Conservation (phyloP, 2,113 vertebrate species). For the Euleptes europaea region DNA sequence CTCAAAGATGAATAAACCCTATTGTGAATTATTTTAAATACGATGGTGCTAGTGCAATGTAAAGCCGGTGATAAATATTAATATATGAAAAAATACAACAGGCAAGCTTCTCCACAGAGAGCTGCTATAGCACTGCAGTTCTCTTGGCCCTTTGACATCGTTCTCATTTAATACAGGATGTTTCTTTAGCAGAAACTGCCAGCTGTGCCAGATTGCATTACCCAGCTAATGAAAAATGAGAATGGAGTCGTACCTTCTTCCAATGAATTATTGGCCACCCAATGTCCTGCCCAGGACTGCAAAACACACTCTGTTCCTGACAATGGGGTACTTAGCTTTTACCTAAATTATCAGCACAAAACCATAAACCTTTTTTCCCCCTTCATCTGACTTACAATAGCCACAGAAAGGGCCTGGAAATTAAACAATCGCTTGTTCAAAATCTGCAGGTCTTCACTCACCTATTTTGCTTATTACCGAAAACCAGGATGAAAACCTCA, state of each 20-base stretch:
- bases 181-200: conserved; percentile 12
- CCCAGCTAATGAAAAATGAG: conserved; percentile 27
- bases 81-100: conserved; percentile 14
- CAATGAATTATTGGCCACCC: not conserved
- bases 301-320: not conserved
- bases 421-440: not conserved
- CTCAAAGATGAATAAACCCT: not conserved
- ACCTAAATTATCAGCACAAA: not conserved
- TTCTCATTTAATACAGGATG: conserved; percentile 19
- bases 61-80: conserved; percentile 18
- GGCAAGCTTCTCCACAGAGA: not conserved
- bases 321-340: not conserved
- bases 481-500: not conserved
- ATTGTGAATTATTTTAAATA: not conserved
- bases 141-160: conserved; percentile 17
- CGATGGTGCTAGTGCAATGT: not conserved
- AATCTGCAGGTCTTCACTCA: not conserved
- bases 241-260: not conserved
- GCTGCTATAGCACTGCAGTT: conserved; percentile 1
- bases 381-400: conserved; percentile 1
- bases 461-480: not conserved
- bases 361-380: not conserved
- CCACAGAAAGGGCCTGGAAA: not conserved
- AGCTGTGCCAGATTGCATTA: conserved; percentile 34
- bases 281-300: not conserved